Evolutionary conservation across 2,888 invertebrate species (phyloP).

Genomic region (Drosophila meridiana): DNA sequence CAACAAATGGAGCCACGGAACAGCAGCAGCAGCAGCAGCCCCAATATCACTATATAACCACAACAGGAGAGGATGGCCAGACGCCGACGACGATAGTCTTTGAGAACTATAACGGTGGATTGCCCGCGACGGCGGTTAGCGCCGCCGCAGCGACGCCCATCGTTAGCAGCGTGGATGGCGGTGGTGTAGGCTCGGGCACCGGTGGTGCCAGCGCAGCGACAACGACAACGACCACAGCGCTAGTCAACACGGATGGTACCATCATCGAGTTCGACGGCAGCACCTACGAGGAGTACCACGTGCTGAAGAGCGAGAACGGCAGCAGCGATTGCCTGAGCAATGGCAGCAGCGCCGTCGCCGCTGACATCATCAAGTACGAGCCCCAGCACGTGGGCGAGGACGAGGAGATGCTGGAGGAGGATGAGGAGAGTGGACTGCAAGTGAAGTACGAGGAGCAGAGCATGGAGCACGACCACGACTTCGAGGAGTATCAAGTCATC

Average conservation of each 20-base stretch:
- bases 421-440: slow-evolving; percentile 65
- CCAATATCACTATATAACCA: slow-evolving; percentile 82
- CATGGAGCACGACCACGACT: slow-evolving; percentile 64
- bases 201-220: slow-evolving; percentile 12
- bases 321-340: slow-evolving; percentile 74
- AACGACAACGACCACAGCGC: slow-evolving; percentile 67
- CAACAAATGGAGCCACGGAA: slow-evolving; percentile 54
- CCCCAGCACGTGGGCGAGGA: slow-evolving; percentile 68
- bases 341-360: slow-evolving; percentile 68
- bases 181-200: neutral
- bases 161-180: slow-evolving; percentile 22
- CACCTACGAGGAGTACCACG: slow-evolving; percentile 80
- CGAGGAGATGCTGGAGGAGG: slow-evolving; percentile 66
- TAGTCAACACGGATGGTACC: slow-evolving; percentile 71
- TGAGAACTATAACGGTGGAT: slow-evolving; percentile 79
- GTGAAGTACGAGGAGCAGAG: slow-evolving; percentile 75
- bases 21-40: slow-evolving; percentile 55
- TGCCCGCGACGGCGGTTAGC: slow-evolving; percentile 60
- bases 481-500: slow-evolving; percentile 70
- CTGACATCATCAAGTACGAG: slow-evolving; percentile 69
- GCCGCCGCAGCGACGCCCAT: slow-evolving; percentile 47
- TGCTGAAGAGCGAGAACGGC: slow-evolving; percentile 71
- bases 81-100: slow-evolving; percentile 82
- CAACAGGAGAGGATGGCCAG: slow-evolving; percentile 77
- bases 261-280: slow-evolving; percentile 78